Percentiles rank a stretch among this genome's conserved stretches.
Conservation (phyloP, 1,140 invertebrate genomes). For the Ylistrum balloti region DNA sequence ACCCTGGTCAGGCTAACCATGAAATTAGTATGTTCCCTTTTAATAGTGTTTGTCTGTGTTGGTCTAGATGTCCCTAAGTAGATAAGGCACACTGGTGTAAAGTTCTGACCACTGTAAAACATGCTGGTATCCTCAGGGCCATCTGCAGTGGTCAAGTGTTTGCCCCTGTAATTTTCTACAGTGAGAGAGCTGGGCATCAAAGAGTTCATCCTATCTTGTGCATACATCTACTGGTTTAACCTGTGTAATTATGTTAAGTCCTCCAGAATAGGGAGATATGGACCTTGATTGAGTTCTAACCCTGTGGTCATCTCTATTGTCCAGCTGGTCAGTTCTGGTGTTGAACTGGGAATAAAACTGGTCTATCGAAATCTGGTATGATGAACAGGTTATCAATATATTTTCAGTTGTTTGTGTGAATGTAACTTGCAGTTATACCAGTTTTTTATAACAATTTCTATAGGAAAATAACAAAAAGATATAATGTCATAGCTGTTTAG, state of each 20-base stretch:
- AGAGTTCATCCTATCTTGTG: not conserved
- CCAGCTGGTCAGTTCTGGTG: conserved; percentile 13
- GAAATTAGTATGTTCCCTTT: not conserved
- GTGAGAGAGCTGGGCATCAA: not conserved
- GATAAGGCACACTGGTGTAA: not conserved
- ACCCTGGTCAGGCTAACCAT: not conserved
- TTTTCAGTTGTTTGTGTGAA: not conserved
- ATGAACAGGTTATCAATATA: not conserved
- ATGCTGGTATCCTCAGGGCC: not conserved
- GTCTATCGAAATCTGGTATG: not conserved
- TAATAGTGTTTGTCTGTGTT: not conserved
- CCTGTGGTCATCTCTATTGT: not conserved
- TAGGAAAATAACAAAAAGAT: too few relatives aligned
- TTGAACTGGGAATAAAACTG: not conserved
- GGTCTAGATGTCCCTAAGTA: not conserved
- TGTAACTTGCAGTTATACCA: not conserved
- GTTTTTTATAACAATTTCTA: too few relatives aligned
- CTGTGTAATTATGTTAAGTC: conserved; percentile 2
- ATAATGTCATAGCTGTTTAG: too few relatives aligned
- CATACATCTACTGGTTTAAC: conserved; percentile 25
- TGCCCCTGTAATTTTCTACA: not conserved
- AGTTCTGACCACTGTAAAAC: not conserved
- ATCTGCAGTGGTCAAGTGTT: not conserved
- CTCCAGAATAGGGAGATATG: not conserved
- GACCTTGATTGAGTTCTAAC: not conserved